These are phyloP conservation scores for Lamprotornis superbus DNA, from an alignment of 2,113 vertebrate species.

Conservation along the genomic window DNA sequence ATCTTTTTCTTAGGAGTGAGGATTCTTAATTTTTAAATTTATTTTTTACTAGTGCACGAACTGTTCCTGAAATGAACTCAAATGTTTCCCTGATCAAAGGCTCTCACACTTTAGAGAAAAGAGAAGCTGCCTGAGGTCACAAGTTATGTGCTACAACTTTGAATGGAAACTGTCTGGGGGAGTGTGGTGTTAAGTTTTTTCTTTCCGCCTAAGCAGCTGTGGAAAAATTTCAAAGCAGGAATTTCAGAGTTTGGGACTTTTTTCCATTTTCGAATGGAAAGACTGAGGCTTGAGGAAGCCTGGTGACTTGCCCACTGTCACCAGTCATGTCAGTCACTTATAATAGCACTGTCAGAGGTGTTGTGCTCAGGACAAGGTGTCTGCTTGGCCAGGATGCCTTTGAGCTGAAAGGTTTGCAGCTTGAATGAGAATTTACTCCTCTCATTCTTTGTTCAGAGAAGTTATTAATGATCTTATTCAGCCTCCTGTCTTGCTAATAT, in stretches of 20 bases:
- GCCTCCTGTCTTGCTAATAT: not conserved
- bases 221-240: not conserved
- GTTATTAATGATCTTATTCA: not conserved
- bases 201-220: rapidly evolving
- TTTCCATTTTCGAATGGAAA: not conserved
- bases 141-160: rapidly evolving
- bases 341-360: not conserved
- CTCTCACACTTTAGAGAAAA: not conserved
- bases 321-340: not conserved
- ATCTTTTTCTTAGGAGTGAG: not conserved
- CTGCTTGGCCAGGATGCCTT: not conserved
- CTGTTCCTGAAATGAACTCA: not conserved
- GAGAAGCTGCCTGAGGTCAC: not conserved
- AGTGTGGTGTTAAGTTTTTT: no score
- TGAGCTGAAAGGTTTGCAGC: not conserved
- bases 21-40: not conserved
- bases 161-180: rapidly evolving
- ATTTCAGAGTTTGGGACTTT: not conserved
- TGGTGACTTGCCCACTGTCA: not conserved
- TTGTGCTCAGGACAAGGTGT: not conserved
- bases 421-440: not conserved
- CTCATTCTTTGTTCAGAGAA: not conserved
- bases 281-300: not conserved
- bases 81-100: not conserved
- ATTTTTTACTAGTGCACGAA: not conserved